A percentile compares a stretch with the other conserved stretches of the same genome.
These are phyloP conservation scores for Adelges cooleyi DNA, from an alignment of 1,140 invertebrate species.

Conservation along the genomic window DNA sequence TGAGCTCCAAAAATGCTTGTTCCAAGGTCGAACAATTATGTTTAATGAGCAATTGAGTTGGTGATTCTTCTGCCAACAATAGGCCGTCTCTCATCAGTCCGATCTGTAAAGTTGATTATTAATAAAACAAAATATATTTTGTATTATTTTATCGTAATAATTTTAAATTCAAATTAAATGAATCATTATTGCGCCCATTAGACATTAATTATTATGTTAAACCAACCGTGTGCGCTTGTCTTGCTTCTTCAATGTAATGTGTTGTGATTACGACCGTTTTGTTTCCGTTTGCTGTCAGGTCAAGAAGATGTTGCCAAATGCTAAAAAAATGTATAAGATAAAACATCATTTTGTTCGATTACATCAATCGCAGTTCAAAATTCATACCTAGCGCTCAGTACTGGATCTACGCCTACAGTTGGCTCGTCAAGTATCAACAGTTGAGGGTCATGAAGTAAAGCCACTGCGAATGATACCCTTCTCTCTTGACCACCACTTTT, in stretches of 20 bases:
- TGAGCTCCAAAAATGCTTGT: conserved; percentile 34
- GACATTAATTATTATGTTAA: not conserved
- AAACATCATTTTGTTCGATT: not conserved
- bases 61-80: conserved; percentile 47
- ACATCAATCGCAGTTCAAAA: not conserved
- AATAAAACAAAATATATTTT: conserved; percentile 3
- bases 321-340: conserved; percentile 45
- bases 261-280: conserved; percentile 79
- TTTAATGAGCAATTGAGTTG: conserved; percentile 40
- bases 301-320: conserved; percentile 78
- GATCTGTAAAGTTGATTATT: conserved; percentile 41
- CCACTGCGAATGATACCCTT: conserved; percentile 71
- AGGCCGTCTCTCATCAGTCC: conserved; percentile 49
- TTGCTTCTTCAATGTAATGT: conserved; percentile 90
- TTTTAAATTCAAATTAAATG: too few species aligned
- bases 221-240: conserved; percentile 61
- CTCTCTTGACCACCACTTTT: conserved; percentile 80
- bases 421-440: conserved; percentile 84
- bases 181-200: too few species aligned
- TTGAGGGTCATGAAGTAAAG: conserved; percentile 75
- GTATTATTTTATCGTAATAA: not conserved
- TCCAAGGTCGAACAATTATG: conserved; percentile 44
- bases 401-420: conserved; percentile 80
- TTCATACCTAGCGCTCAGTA: conserved; percentile 50
- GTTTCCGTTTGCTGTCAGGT: conserved; percentile 54